Base-by-base conservation (phyloP, 1,140 invertebrate species). In the Vollenhovia emeryi region DNA sequence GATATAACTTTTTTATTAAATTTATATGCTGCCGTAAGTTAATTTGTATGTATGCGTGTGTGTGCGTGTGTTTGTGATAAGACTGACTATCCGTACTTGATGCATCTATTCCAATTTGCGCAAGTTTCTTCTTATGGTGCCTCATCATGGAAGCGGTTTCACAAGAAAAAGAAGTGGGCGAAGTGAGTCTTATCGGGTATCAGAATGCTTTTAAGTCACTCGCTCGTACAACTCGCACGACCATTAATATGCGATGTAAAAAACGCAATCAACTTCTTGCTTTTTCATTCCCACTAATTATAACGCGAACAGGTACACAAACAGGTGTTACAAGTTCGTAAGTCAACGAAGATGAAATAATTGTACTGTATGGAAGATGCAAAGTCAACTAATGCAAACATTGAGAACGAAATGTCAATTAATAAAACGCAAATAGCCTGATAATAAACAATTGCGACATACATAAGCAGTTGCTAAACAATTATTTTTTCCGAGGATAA, bases 271-370 rank as follows among this genome's bases (percentile, higher is more conserved):
- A 24, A 8, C 8, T 71, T 7, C n/a, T 78, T 50, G 27, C 59
- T 36, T 43, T 43, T 43, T 18, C 24, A 30, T 18, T 80, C 33
- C 21, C 48, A 80, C 21, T 30, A 71, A 82, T 73, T 59, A 73
- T 59, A 45, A 82, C 3, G 50, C 36, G 2, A 43, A 24, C 24
- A 27, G 9, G 9, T 11, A 62, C 15, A 80, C 15, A 50, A 59
- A 45, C 50, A 73, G 27, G 52, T 73, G 18, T 69, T 55, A 68
- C 21, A 9, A 40, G 36, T 45, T 30, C 8, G 8, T 7, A 1
- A 68, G 11, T 43, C n/a, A 18, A 45, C 13, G 13, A 52, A 40
- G 36, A 71, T 45, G 13, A 73, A 71, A 71, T 71, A 80, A 82
- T 57, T 71, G 7, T 50, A 4, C 45, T 18, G 2, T 6, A 7